Percentiles rank a stretch among this genome's conserved stretches.
phyloP scores from a whole-genome alignment of 35 echinoderm and acorn worm species.

The Acanthaster planci region DNA sequence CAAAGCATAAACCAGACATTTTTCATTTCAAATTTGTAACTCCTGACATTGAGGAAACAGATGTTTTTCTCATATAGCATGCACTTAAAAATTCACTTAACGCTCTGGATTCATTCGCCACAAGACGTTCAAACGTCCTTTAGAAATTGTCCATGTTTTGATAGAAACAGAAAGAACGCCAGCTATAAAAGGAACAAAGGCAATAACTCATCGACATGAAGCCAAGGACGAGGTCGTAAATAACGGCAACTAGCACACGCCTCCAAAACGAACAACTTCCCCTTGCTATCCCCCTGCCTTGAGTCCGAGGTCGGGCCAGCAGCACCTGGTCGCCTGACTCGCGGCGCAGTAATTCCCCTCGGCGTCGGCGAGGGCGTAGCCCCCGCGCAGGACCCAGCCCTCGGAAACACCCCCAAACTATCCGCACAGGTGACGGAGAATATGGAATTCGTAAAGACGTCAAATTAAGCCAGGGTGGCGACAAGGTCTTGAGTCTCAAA shows the following conservation, averaged over 20 bases:
- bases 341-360: not conserved
- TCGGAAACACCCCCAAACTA: too few species aligned
- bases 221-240: slow-evolving; percentile 21
- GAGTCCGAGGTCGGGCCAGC: not conserved
- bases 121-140: too few species aligned
- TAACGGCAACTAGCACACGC: not conserved
- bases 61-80: too few species aligned
- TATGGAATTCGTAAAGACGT: too few species aligned
- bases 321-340: not conserved
- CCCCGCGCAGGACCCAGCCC: not conserved
- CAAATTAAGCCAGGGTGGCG: too few species aligned
- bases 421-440: too few species aligned
- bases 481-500: too few species aligned
- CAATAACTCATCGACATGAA: not conserved
- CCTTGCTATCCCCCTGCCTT: not conserved
- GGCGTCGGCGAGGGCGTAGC: not conserved
- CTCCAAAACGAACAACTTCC: slow-evolving; percentile 24
- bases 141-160: not conserved
- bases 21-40: too few species aligned
- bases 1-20: too few species aligned
- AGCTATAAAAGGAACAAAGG: not conserved
- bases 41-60: too few species aligned
- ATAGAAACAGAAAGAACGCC: not conserved
- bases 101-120: too few species aligned
- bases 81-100: too few species aligned